phyloP scores from a whole-genome alignment of 2,113 vertebrate species.

The Siniperca chuatsi region DNA sequence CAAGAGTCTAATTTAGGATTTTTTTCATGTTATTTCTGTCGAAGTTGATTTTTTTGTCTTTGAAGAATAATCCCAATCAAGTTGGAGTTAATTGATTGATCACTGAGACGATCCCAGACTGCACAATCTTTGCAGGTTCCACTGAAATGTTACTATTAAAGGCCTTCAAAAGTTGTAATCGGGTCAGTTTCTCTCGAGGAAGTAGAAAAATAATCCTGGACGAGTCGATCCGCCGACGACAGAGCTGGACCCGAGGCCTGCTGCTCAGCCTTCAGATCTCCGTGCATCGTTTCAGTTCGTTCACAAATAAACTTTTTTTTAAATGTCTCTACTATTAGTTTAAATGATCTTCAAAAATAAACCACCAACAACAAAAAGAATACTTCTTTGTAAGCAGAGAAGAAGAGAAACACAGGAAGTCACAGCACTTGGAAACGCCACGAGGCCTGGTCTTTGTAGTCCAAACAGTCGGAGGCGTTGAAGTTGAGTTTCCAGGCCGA shows the following conservation, averaged over 20 bases:
- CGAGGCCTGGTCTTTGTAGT: slow-evolving; percentile 98
- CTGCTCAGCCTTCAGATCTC: not conserved
- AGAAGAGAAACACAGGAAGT: slow-evolving; percentile 58
- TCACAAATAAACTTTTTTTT: slow-evolving; percentile 51
- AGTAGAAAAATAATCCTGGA: slow-evolving; percentile 74
- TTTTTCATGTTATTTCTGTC: not conserved
- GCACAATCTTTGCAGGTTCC: not conserved
- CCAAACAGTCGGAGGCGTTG: slow-evolving; percentile 95
- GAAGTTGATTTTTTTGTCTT: slow-evolving; percentile 4
- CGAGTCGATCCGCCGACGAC: not conserved
- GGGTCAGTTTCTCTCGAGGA: slow-evolving; percentile 33
- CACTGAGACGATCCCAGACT: slow-evolving; percentile 8
- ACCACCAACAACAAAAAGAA: slow-evolving; percentile 40
- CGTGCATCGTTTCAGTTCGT: slow-evolving; percentile 20
- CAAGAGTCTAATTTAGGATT: not conserved
- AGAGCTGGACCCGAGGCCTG: not conserved
- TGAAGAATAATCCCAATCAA: slow-evolving; percentile 26
- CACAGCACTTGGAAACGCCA: slow-evolving; percentile 99
- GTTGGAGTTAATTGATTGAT: not conserved
- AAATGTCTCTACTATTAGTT: slow-evolving; percentile 64
- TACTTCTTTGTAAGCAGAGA: slow-evolving; percentile 37
- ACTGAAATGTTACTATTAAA: slow-evolving; percentile 11
- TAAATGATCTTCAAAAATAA: slow-evolving; percentile 53
- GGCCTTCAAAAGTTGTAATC: slow-evolving; percentile 13
- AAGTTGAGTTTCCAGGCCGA: slow-evolving; percentile 98